Percentiles rank a stretch among this genome's conserved stretches.
Conservation (phyloP, 2,113 vertebrate genomes). For the Stomatorhinus ivindoensis region DNA sequence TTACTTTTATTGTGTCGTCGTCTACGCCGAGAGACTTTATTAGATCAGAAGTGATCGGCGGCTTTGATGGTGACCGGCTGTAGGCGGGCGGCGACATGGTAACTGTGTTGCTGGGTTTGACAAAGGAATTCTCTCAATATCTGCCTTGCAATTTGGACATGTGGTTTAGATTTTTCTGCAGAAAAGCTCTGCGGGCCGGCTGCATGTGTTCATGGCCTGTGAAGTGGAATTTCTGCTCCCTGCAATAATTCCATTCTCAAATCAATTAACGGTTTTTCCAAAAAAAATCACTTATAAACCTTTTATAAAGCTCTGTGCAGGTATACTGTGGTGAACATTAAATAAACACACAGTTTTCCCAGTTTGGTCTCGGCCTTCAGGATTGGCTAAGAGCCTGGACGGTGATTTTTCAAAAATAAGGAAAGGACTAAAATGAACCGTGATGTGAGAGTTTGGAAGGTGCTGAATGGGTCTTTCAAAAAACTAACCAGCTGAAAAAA, state of each 20-base stretch:
- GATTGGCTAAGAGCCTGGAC: background rate
- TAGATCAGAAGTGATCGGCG: conserved; percentile 27
- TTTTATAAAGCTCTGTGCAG: background rate
- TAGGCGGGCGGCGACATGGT: conserved; percentile 37
- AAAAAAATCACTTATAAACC: background rate
- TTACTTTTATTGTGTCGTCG: conserved; percentile 9
- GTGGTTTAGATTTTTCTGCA: conserved; percentile 33
- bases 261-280: background rate
- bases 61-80: conserved; percentile 38
- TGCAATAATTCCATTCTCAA: background rate
- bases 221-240: background rate
- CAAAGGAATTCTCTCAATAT: conserved; percentile 35
- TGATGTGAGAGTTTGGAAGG: background rate
- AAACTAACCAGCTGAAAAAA: background rate
- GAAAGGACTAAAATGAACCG: background rate
- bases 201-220: conserved; percentile 8
- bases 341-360: background rate
- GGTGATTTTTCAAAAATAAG: background rate
- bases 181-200: conserved; percentile 20
- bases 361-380: background rate
- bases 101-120: conserved; percentile 33
- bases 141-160: conserved; percentile 31
- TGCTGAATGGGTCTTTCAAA: background rate
- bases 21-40: conserved; percentile 31
- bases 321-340: background rate